Evolutionary conservation across 2,888 invertebrate species (phyloP), one percentile per base, ranked within the genome.

Genomic region (Pterobdella sp.): DNA sequence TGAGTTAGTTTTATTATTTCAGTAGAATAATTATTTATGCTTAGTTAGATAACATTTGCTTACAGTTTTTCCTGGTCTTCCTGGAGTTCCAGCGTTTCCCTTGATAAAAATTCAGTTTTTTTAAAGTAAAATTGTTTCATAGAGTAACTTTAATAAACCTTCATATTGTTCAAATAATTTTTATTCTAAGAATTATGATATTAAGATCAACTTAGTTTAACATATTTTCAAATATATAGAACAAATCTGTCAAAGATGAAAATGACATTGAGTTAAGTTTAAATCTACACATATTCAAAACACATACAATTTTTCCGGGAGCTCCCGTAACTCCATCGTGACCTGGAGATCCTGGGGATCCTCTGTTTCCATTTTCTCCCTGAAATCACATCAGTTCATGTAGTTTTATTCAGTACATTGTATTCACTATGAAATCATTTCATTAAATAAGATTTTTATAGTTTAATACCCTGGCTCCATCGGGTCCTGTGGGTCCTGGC

Each of bases 321-420:
- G 65, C 1, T 36, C 73, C 73, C 1, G 68, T 34, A 14, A 64
- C 42, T 37, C 73, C 73, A 34, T 73, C 73, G 35, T 73, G 68
- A 36, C 73, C 73, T 31, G 68, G 7, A 60, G 73, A 32, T 29
- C 73, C 73, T 18, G 73, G 69, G 10, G 56, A 37, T 64, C 73
- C 73, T 32, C 73, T 29, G 31, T 63, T 36, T 18, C 73, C 73
- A 26, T 52, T 52, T 31, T 73, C 73, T 31, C 73, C 73, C 73
- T 73, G 31, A 22, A 68, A 42, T 52, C 2, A 32, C 26, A 22
- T 22, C 4, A 18, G 32, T 3, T 22, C 18, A 18, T 26, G 26
- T 14, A 56, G 26, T 14, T 26, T 56, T 56, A 56, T 26, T 56
- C 3, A 56, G 18, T 14, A 18, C 18, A 56, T 26, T 26, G 26